Evolutionary conservation across 2,113 vertebrate species (phyloP).

Genomic region (Noturus placidus): DNA sequence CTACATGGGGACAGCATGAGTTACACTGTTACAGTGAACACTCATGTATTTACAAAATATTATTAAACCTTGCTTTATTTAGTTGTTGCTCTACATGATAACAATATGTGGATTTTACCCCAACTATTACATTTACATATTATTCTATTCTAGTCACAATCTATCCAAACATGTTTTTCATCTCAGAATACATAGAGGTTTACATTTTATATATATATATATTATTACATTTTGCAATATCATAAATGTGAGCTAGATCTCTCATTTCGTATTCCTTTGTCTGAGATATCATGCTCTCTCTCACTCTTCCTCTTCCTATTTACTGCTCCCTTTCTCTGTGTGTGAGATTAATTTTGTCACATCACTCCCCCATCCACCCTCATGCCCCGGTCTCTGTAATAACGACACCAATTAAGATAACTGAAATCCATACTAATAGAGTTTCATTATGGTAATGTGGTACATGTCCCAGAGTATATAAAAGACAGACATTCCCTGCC

Average conservation of each 20-base stretch:
- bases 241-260: not conserved
- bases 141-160: not conserved
- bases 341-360: slow-evolving; percentile 42
- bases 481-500: slow-evolving; percentile 38
- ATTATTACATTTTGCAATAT: not conserved
- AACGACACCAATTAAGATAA: slow-evolving; percentile 51
- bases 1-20: not conserved
- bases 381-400: slow-evolving; percentile 42
- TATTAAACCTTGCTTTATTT: not conserved
- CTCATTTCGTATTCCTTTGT: not conserved
- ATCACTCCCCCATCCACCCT: slow-evolving; percentile 39
- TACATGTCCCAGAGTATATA: slow-evolving; percentile 45
- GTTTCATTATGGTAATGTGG: slow-evolving; percentile 50
- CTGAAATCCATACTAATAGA: slow-evolving; percentile 46
- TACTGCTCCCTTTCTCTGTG: not conserved
- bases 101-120: not conserved
- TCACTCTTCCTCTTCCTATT: not conserved
- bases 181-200: not conserved
- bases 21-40: not conserved
- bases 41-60: not conserved
- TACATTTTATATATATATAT: not conserved
- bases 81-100: not conserved
- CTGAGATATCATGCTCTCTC: not conserved
- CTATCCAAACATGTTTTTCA: not conserved
- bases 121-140: not conserved